A percentile compares a stretch with the other conserved stretches of the same genome.
Conservation (phyloP, 2,113 vertebrate genomes). For the Vulpes lagopus region DNA sequence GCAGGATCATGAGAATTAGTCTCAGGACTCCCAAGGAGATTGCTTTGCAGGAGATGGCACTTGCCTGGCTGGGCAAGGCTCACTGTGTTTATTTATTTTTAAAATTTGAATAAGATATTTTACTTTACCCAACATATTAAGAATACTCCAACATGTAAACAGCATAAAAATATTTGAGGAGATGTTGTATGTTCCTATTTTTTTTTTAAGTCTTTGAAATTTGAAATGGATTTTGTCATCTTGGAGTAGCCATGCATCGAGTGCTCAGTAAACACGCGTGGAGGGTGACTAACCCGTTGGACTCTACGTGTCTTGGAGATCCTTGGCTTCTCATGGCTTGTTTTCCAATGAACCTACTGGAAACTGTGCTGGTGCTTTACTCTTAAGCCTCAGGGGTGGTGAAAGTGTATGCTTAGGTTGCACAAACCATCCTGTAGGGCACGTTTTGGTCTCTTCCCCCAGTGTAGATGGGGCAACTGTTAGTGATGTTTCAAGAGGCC, state of each 20-base stretch:
- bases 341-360: not conserved
- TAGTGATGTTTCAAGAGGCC: not conserved
- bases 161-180: not conserved
- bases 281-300: not conserved
- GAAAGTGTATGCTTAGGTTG: not conserved
- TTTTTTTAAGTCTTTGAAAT: not conserved
- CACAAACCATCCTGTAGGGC: not conserved
- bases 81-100: not conserved
- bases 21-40: not conserved
- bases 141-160: not conserved
- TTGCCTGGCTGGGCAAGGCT: not conserved
- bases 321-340: not conserved
- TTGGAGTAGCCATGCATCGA: not conserved
- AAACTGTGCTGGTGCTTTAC: not conserved
- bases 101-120: not conserved
- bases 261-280: not conserved
- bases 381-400: not conserved
- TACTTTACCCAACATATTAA: not conserved
- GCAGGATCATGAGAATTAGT: not conserved
- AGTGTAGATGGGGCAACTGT: not conserved
- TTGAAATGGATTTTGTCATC: not conserved
- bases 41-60: not conserved
- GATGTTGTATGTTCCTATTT: not conserved
- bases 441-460: not conserved
- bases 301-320: not conserved